Evolutionary conservation across 2,888 invertebrate genomes (phyloP).

Genomic region (Perizoma affinitatum): DNA sequence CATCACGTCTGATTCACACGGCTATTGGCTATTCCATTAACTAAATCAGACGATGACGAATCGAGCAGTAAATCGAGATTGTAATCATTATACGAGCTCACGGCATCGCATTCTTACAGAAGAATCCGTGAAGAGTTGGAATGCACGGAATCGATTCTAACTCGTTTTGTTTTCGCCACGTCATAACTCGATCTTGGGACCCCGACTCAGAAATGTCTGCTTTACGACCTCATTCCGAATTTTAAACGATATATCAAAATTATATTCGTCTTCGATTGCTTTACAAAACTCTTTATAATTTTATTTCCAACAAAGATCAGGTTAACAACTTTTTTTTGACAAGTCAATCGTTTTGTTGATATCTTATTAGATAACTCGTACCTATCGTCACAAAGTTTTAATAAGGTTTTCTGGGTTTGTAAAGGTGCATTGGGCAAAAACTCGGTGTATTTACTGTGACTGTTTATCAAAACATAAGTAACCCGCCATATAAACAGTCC

Average conservation of each 20-base stretch:
- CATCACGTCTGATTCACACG: slow-evolving; percentile 71
- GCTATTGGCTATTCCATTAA: slow-evolving; percentile 79
- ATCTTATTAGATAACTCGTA: too few species aligned
- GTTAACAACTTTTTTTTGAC: neutral
- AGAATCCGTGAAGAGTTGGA: slow-evolving; percentile 77
- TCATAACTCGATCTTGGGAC: slow-evolving; percentile 73
- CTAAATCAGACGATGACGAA: slow-evolving; percentile 81
- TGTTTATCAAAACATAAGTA: too few species aligned
- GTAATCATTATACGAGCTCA: slow-evolving; percentile 75
- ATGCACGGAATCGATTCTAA: slow-evolving; percentile 79
- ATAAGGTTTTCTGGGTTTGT: too few species aligned
- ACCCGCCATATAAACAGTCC: neutral
- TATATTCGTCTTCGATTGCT: slow-evolving; percentile 10
- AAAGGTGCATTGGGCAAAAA: too few species aligned
- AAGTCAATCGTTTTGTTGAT: neutral
- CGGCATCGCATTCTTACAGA: slow-evolving; percentile 71
- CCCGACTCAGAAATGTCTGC: slow-evolving; percentile 51
- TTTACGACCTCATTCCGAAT: slow-evolving; percentile 38
- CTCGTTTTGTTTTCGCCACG: slow-evolving; percentile 82
- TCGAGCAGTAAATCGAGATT: slow-evolving; percentile 79
- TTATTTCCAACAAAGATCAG: slow-evolving; percentile 19
- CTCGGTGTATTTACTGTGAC: too few species aligned
- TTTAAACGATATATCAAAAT: slow-evolving; percentile 30
- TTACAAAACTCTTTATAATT: slow-evolving; percentile 5
- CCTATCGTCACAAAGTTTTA: too few species aligned